Evolutionary conservation across 2,797 vertebrate species (phyloP), one percentile per base, ranked within the genome.

Genomic region (Enteromius anoplus): DNA sequence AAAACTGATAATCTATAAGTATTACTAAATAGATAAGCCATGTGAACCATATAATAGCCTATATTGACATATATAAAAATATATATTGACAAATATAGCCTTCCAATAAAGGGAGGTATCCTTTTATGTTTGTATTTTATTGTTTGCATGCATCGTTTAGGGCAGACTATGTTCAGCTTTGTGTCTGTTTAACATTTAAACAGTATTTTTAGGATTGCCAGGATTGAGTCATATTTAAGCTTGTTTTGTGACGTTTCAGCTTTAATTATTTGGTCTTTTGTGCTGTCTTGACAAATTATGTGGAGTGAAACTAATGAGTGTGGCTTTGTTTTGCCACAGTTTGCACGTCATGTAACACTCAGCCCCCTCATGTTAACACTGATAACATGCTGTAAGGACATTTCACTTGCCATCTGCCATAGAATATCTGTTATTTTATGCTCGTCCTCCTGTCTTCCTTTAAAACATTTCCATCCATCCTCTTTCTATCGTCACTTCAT

Each of bases 341-440:
- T 81, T 72, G 58, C 45, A 64, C 5, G 3, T 49, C 69, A 32
- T 81, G 79, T 72, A 23, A 55, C 21, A 6, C 81, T 78, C 72
- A 11, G 72, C 42, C 42, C 78, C 23, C 21, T 75, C 66, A 73
- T 45, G 79, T 71, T 75, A 32, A 51, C 75, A 81, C 85, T 76
- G 76, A 70, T 78, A 84, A 72, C 79, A 85, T 77, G 65, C 53
- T 69, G 51, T 60, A 62, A 77, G 62, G 73, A 72, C 55, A 73
- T 80, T 65, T 80, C 47, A 85, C 42, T 64, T 81, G 69, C 58
- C 45, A 51, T 64, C 45, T 62, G 45, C 58, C 60, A 75, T 34
- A 32, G 7, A 65, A 64, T 73, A 42, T 72, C 11, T 64, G 55
- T 66, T 66, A 11, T 21, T 85, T 82, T 37, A 81, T 62, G 78